Conservation (phyloP, 2,113 vertebrate species). For the Podocnemis expansa region DNA sequence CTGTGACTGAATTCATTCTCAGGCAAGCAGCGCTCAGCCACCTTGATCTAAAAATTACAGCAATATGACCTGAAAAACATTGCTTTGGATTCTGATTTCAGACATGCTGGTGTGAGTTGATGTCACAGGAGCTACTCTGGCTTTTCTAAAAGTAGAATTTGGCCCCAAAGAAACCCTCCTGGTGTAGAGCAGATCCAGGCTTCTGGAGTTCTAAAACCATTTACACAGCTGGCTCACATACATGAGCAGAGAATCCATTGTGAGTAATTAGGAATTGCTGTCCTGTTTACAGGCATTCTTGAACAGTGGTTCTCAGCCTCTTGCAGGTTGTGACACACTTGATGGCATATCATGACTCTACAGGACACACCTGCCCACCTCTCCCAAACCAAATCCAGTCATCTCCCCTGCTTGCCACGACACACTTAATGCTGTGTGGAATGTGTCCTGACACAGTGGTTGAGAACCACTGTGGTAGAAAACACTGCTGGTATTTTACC, state of each 20-base stretch:
- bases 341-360: too few relatives aligned
- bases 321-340: too few relatives aligned
- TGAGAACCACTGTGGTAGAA: too few relatives aligned
- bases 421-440: too few relatives aligned
- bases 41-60: constrained; percentile 38
- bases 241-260: background rate
- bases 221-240: background rate
- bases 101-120: background rate
- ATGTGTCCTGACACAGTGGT: too few relatives aligned
- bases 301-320: too few relatives aligned
- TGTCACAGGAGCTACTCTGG: constrained; percentile 17
- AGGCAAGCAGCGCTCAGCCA: constrained; percentile 3
- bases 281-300: background rate
- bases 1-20: constrained; percentile 5
- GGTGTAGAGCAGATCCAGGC: background rate
- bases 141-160: background rate
- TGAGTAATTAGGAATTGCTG: background rate
- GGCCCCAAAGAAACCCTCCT: background rate
- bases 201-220: background rate
- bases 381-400: too few relatives aligned
- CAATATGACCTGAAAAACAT: constrained; percentile 59
- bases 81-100: constrained; percentile 29
- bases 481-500: background rate
- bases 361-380: too few relatives aligned
- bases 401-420: too few relatives aligned